A percentile compares a stretch with the other conserved stretches of the same genome.
Evolutionary conservation across 2,797 vertebrate genomes (phyloP).

Genomic region (Falco biarmicus): DNA sequence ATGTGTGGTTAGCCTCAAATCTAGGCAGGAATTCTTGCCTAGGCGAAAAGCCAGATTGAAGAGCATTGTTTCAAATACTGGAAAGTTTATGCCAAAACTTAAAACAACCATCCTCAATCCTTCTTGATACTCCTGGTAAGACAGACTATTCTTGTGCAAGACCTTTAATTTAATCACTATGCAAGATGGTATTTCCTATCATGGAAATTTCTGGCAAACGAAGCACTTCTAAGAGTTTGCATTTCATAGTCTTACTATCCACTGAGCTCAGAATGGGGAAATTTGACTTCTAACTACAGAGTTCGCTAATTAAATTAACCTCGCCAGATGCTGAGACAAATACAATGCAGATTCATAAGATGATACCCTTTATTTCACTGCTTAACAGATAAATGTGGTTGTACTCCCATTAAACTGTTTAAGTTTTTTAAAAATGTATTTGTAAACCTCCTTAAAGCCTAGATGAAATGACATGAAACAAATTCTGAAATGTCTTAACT

Average conservation of each 20-base stretch:
- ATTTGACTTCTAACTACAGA: neutral
- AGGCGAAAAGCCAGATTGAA: neutral
- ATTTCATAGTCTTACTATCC: neutral
- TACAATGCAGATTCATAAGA: neutral
- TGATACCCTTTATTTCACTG: neutral
- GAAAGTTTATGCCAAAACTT: neutral
- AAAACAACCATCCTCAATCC: neutral
- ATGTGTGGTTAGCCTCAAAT: slow-evolving; percentile 4
- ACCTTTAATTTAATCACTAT: neutral
- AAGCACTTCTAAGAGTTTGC: neutral
- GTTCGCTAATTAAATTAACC: neutral
- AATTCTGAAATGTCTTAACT: neutral
- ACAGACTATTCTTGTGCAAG: neutral
- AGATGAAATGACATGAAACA: neutral
- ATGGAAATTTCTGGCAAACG: neutral
- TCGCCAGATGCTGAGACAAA: neutral
- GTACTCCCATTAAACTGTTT: neutral
- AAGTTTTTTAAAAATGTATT: neutral
- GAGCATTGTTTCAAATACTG: neutral
- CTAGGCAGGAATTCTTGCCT: neutral
- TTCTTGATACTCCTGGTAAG: neutral
- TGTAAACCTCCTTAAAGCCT: neutral
- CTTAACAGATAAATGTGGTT: neutral
- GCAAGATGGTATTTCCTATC: neutral
- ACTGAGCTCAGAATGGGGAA: neutral